phyloP scores from a whole-genome alignment of 2,888 invertebrate species.

The Carcina quercana region DNA sequence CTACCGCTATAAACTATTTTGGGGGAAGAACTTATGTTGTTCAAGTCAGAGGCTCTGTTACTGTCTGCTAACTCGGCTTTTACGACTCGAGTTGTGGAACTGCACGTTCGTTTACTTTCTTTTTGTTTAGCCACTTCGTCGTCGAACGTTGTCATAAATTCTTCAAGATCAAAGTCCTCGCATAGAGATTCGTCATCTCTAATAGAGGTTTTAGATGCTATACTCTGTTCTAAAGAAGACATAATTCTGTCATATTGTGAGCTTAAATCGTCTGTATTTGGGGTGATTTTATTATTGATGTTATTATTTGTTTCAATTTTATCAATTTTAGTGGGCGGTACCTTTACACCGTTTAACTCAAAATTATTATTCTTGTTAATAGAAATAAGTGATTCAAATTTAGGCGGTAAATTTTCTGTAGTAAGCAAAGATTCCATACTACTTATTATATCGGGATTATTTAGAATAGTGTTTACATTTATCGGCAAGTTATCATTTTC shows the following conservation, averaged over 20 bases:
- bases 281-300: slow-evolving; percentile 33
- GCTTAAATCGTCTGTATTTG: slow-evolving; percentile 57
- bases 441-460: slow-evolving; percentile 67
- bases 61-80: slow-evolving; percentile 48
- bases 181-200: slow-evolving; percentile 71
- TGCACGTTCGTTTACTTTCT: slow-evolving; percentile 61
- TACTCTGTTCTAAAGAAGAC: slow-evolving; percentile 64
- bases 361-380: slow-evolving; percentile 43
- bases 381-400: slow-evolving; percentile 60
- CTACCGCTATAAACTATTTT: slow-evolving; percentile 36
- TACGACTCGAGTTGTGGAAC: slow-evolving; percentile 64
- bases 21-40: slow-evolving; percentile 49
- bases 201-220: slow-evolving; percentile 58
- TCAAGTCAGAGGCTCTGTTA: slow-evolving; percentile 43
- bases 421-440: slow-evolving; percentile 68
- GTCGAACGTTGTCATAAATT: slow-evolving; percentile 80
- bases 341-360: slow-evolving; percentile 34
- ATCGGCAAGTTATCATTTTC: slow-evolving; percentile 81
- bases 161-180: slow-evolving; percentile 77
- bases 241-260: slow-evolving; percentile 70
- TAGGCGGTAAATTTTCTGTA: slow-evolving; percentile 65
- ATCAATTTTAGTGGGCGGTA: slow-evolving; percentile 28
- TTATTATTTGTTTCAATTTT: slow-evolving; percentile 38
- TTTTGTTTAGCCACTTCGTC: slow-evolving; percentile 72
- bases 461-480: slow-evolving; percentile 65